Evolutionary conservation across 2,797 vertebrate species (phyloP).

Genomic region (Smutsia temminckii): DNA sequence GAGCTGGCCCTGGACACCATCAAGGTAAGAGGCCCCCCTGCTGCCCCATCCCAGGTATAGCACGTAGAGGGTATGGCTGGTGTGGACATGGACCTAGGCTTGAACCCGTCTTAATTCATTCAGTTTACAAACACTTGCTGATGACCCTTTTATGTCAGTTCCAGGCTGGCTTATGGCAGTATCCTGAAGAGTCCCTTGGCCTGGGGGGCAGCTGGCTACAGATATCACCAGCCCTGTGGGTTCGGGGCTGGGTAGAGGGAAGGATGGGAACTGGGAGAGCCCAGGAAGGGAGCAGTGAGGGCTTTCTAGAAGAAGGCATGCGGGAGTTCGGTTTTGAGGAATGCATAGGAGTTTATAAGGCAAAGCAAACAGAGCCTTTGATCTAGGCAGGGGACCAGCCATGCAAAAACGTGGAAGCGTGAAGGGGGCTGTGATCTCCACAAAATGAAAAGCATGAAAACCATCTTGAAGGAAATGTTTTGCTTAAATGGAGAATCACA

Average conservation of each 20-base stretch:
- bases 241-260: neutral
- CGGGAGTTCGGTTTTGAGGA: neutral
- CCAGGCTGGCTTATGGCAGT: neutral
- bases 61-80: neutral
- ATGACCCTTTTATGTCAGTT: neutral
- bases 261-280: neutral
- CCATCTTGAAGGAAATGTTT: neutral
- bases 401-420: neutral
- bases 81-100: neutral
- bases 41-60: neutral
- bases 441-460: neutral
- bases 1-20: constrained; percentile 98
- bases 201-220: too few species aligned
- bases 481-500: neutral
- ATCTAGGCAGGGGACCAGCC: neutral
- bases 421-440: neutral
- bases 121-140: neutral
- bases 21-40: constrained; percentile 88
- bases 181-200: neutral
- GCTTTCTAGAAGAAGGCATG: neutral
- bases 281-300: neutral
- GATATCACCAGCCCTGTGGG: neutral
- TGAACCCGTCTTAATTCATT: neutral
- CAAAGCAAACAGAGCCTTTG: neutral
- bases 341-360: neutral